phyloP scores from a whole-genome alignment of 2,888 invertebrate genomes.

The Azorinus chamasolen region DNA sequence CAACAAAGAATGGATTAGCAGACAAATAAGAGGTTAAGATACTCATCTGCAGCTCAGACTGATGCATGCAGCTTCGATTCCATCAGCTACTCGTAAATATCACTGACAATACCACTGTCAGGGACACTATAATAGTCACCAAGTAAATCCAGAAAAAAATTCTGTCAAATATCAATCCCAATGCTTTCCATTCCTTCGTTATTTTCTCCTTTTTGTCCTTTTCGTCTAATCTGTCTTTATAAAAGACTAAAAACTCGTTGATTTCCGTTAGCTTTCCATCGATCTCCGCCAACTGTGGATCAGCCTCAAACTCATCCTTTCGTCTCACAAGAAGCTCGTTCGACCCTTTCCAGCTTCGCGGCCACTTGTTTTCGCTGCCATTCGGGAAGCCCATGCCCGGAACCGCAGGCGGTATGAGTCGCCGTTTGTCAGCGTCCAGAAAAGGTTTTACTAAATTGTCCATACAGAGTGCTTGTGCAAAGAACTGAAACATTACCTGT shows the following conservation, averaged over 20 bases:
- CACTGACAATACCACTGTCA: constrained; percentile 79
- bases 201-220: constrained; percentile 82
- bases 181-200: constrained; percentile 84
- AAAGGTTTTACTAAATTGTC: constrained; percentile 78
- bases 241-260: constrained; percentile 73
- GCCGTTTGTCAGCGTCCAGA: constrained; percentile 67
- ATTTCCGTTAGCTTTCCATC: constrained; percentile 75
- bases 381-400: constrained; percentile 69
- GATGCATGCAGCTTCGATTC: too few relatives aligned
- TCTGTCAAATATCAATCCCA: constrained; percentile 84
- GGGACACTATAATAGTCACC: constrained; percentile 80
- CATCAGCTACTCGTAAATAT: constrained; percentile 67
- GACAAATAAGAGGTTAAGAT: too few relatives aligned
- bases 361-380: constrained; percentile 71
- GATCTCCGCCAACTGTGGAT: constrained; percentile 74
- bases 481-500: constrained; percentile 82
- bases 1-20: too few relatives aligned
- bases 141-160: constrained; percentile 84
- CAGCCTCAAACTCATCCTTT: constrained; percentile 62
- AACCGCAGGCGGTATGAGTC: constrained; percentile 52
- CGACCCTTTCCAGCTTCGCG: constrained; percentile 70
- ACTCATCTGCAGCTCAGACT: too few relatives aligned
- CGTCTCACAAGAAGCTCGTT: constrained; percentile 53
- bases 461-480: constrained; percentile 82
- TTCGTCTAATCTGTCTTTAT: constrained; percentile 78